Conservation (phyloP, 2,113 vertebrate genomes). For the Apaloderma vittatum region DNA sequence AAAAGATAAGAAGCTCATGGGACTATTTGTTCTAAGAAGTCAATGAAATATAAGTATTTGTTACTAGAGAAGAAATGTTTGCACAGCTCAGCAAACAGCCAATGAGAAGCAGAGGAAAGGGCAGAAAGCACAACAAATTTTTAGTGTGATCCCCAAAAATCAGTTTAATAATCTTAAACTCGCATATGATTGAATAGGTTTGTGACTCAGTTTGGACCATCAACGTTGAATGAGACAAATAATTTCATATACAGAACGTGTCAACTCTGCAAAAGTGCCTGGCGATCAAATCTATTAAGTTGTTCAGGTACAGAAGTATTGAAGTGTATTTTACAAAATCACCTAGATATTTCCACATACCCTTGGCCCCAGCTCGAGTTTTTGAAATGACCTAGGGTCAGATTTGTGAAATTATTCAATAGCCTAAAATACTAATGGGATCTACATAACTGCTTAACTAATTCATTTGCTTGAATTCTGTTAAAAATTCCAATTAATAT, state of each 20-base stretch:
- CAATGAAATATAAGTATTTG: slow-evolving; percentile 34
- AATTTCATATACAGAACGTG: background rate
- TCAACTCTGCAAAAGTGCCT: background rate
- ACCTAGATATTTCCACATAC: background rate
- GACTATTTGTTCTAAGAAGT: slow-evolving; percentile 26
- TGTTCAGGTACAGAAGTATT: background rate
- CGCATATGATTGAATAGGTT: background rate
- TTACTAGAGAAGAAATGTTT: slow-evolving; percentile 22
- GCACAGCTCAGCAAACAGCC: slow-evolving; percentile 31
- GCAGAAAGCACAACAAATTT: background rate
- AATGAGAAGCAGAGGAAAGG: background rate
- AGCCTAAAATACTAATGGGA: background rate
- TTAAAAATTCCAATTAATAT: slow-evolving; percentile 13
- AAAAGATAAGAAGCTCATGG: background rate
- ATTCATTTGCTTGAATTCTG: background rate
- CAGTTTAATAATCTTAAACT: background rate
- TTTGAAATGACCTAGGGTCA: background rate
- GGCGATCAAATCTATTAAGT: background rate
- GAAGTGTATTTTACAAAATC: background rate
- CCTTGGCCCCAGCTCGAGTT: background rate
- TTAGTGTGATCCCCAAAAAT: background rate
- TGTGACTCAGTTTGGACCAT: background rate
- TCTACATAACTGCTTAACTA: slow-evolving; percentile 3
- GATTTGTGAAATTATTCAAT: background rate
- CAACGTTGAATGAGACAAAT: background rate